phyloP scores from a whole-genome alignment of 2,797 vertebrate species.

The Luscinia megarhynchos region DNA sequence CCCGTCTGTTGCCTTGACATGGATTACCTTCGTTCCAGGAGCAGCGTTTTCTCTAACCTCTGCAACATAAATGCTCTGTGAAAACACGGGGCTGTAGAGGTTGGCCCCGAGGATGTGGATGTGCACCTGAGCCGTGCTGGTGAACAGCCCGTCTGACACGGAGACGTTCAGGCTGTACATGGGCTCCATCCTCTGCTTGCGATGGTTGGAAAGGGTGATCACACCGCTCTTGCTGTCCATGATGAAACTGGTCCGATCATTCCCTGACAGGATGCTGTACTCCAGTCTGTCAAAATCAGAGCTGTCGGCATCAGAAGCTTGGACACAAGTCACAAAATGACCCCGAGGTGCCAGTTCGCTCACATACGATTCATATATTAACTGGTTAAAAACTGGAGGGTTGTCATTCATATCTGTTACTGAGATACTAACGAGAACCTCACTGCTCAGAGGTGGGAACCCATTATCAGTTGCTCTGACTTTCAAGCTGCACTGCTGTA shows the following conservation, averaged over 20 bases:
- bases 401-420: slow-evolving; percentile 96
- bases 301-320: slow-evolving; percentile 94
- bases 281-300: slow-evolving; percentile 90
- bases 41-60: slow-evolving; percentile 91
- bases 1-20: slow-evolving; percentile 89
- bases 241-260: slow-evolving; percentile 90
- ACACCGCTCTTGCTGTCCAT: slow-evolving; percentile 89
- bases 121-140: slow-evolving; percentile 95
- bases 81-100: slow-evolving; percentile 90
- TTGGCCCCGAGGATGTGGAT: slow-evolving; percentile 90
- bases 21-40: slow-evolving; percentile 88
- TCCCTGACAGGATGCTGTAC: slow-evolving; percentile 94
- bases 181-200: slow-evolving; percentile 91
- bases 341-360: slow-evolving; percentile 92
- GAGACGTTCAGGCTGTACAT: slow-evolving; percentile 92
- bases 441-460: slow-evolving; percentile 91
- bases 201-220: slow-evolving; percentile 89
- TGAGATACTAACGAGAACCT: slow-evolving; percentile 87
- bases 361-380: slow-evolving; percentile 95
- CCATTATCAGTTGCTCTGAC: slow-evolving; percentile 93
- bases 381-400: slow-evolving; percentile 92
- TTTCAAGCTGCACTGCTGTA: slow-evolving; percentile 87
- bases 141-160: slow-evolving; percentile 95
- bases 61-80: slow-evolving; percentile 87
- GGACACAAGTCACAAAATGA: slow-evolving; percentile 95